Evolutionary conservation across 2,113 vertebrate species (phyloP).

Genomic region (Hemibagrus wyckioides): DNA sequence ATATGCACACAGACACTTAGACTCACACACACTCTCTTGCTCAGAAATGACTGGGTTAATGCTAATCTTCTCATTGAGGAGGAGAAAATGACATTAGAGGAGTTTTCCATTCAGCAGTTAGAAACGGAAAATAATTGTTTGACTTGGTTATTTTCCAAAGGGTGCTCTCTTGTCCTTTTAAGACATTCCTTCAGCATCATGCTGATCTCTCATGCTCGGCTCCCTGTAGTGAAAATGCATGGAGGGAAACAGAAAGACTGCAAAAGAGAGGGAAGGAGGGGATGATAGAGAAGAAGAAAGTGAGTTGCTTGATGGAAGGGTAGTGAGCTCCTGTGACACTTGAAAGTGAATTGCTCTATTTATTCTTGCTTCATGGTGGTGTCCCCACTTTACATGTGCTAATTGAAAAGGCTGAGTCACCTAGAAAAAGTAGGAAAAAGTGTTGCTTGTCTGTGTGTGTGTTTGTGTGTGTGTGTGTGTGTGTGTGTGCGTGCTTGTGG

Average conservation of each 20-base stretch:
- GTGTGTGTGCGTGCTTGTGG: background rate
- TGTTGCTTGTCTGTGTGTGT: background rate
- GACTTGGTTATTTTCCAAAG: background rate
- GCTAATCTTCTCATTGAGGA: background rate
- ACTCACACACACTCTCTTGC: background rate
- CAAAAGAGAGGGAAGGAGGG: background rate
- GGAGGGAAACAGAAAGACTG: slow-evolving; percentile 6
- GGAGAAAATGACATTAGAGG: background rate
- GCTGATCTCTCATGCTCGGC: background rate
- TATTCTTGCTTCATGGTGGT: background rate
- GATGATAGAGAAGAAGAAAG: slow-evolving; percentile 1
- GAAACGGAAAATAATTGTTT: background rate
- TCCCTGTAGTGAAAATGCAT: background rate
- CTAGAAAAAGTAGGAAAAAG: background rate
- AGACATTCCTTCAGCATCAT: background rate
- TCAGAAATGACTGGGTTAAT: background rate
- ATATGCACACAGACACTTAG: background rate
- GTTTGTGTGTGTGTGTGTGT: background rate
- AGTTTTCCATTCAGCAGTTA: background rate
- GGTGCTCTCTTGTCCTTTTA: background rate
- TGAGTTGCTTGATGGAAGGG: slow-evolving; percentile 1
- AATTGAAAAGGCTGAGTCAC: slow-evolving; percentile 36
- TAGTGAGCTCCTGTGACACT: slow-evolving; percentile 1
- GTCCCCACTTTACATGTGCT: slow-evolving; percentile 29
- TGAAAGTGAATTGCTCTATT: slow-evolving; percentile 14